phyloP scores from a whole-genome alignment of 1,140 invertebrate species.

The Pseudoatta argentina region DNA sequence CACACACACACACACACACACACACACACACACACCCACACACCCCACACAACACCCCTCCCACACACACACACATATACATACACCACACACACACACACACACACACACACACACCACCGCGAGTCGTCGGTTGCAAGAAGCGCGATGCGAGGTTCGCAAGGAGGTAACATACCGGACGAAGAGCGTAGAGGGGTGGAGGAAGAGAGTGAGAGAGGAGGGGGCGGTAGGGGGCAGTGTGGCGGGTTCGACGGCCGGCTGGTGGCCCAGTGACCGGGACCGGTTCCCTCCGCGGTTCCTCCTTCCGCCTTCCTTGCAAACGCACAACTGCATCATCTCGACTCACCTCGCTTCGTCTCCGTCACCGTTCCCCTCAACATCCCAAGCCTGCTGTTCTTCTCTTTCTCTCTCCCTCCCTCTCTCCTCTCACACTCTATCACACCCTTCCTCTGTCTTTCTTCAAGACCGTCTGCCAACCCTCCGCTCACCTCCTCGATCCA shows the following conservation, averaged over 20 bases:
- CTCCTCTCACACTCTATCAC: constrained; percentile 55
- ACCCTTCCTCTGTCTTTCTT: constrained; percentile 44
- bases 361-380: constrained; percentile 56
- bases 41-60: no score
- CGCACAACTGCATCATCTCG: constrained; percentile 86
- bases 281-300: constrained; percentile 86
- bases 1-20: no score
- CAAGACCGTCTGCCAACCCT: constrained; percentile 18
- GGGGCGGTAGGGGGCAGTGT: constrained; percentile 80
- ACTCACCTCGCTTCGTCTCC: constrained; percentile 72
- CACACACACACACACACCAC: background rate
- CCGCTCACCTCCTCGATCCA: constrained; percentile 47
- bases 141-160: constrained; percentile 75
- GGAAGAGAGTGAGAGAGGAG: constrained; percentile 66
- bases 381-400: constrained; percentile 52
- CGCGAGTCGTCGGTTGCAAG: constrained; percentile 39
- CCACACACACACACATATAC: no score
- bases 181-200: constrained; percentile 51
- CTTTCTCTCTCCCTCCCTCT: constrained; percentile 37
- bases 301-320: constrained; percentile 87
- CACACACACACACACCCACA: no score
- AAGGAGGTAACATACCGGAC: constrained; percentile 56
- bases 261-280: constrained; percentile 86
- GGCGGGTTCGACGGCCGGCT: constrained; percentile 86
- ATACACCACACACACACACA: no score